Conservation (phyloP, 23 tunicate species). For the Trididemnum nubilum region DNA sequence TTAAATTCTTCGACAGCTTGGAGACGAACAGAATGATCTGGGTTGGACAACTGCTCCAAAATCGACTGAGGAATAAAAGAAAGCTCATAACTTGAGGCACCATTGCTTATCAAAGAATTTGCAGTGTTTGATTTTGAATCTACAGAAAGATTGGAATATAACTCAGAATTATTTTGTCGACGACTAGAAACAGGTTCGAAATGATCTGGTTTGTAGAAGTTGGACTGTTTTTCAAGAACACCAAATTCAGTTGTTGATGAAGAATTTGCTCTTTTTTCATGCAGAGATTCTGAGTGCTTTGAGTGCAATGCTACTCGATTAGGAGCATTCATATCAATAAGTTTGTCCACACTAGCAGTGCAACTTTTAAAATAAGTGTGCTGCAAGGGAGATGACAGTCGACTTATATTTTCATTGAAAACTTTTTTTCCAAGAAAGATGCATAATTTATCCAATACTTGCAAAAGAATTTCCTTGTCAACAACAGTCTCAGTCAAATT, state of each 20-base stretch:
- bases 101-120: background rate
- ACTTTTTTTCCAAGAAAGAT: constrained; percentile 53
- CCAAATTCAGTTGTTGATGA: background rate
- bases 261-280: background rate
- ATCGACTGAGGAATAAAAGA: constrained; percentile 53
- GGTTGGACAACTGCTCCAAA: constrained; percentile 38
- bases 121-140: background rate
- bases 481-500: constrained; percentile 53
- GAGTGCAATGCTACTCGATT: constrained; percentile 13
- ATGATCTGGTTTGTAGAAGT: constrained; percentile 44
- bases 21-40: constrained; percentile 39
- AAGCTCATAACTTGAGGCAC: constrained; percentile 20
- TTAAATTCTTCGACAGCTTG: constrained; percentile 62
- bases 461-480: constrained; percentile 36
- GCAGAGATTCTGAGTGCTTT: background rate
- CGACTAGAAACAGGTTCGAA: constrained; percentile 20
- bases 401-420: constrained; percentile 50
- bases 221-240: background rate
- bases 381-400: constrained; percentile 51
- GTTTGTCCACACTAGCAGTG: constrained; percentile 1
- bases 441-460: constrained; percentile 44
- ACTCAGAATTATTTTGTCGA: background rate
- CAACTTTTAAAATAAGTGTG: constrained; percentile 14
- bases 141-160: background rate
- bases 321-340: constrained; percentile 18